phyloP scores from a whole-genome alignment of 2,888 invertebrate species.

The Gymnocheta viridis region DNA sequence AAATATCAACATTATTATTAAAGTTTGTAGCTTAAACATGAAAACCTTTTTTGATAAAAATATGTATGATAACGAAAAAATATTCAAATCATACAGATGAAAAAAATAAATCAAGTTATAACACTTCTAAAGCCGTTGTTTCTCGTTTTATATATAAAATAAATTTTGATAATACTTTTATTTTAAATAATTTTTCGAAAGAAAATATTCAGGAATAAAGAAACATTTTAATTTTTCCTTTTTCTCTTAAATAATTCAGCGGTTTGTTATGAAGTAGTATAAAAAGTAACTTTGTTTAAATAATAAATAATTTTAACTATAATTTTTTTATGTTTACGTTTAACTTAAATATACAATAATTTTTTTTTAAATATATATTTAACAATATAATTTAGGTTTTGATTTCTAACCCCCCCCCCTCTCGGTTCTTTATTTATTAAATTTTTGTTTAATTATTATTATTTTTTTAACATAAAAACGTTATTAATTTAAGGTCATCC shows the following conservation, averaged over 20 bases:
- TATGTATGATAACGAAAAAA: neutral
- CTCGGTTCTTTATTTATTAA: conserved; percentile 66
- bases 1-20: neutral
- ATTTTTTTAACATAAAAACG: too few species aligned
- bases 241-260: conserved; percentile 24
- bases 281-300: conserved; percentile 34
- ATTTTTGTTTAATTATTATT: conserved; percentile 59
- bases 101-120: too few species aligned
- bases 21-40: conserved; percentile 18
- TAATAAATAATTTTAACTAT: conserved; percentile 26
- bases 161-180: neutral
- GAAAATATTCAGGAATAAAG: neutral
- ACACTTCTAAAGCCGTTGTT: conserved; percentile 35
- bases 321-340: conserved; percentile 34
- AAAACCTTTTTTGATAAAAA: neutral
- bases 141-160: conserved; percentile 8
- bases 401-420: conserved; percentile 14
- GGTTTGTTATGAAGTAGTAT: conserved; percentile 43
- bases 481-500: conserved; percentile 39
- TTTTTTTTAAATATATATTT: conserved; percentile 41
- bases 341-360: conserved; percentile 23
- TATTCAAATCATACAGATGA: conserved; percentile 24
- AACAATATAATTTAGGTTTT: conserved; percentile 47
- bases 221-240: neutral
- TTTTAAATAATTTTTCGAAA: neutral